phyloP scores from a whole-genome alignment of 2,113 vertebrate species.

The Myotis yumanensis region DNA sequence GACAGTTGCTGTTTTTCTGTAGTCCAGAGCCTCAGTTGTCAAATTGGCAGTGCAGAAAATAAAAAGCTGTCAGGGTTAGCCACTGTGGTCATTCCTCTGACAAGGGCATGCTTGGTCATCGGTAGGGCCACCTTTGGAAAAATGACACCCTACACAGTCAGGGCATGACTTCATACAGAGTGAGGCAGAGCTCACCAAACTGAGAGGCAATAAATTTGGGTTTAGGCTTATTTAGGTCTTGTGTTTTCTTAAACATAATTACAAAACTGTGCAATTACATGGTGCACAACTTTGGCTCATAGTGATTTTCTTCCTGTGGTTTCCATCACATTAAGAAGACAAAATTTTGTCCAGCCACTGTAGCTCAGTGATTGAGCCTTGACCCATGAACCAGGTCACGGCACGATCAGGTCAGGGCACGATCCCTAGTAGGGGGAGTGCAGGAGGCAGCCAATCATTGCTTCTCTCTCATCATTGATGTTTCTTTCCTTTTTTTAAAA shows the following conservation, averaged over 20 bases:
- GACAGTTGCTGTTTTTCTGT: background rate
- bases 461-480: too few species aligned
- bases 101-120: rapidly evolving
- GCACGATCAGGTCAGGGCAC: too few species aligned
- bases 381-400: too few species aligned
- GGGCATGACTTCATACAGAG: background rate
- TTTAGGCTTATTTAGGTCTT: background rate
- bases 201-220: background rate
- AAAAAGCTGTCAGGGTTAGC: background rate
- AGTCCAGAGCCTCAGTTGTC: background rate
- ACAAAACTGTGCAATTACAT: background rate
- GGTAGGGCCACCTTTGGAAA: background rate
- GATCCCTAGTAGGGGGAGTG: too few species aligned
- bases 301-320: background rate
- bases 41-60: background rate
- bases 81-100: background rate
- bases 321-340: background rate
- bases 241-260: background rate
- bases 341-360: too few species aligned
- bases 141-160: background rate
- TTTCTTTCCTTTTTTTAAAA: too few species aligned
- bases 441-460: too few species aligned
- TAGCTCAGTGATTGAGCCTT: too few species aligned
- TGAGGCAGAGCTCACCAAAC: background rate
- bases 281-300: background rate